Base-by-base conservation (phyloP, 2,888 invertebrate species). In the Oligia strigilis region DNA sequence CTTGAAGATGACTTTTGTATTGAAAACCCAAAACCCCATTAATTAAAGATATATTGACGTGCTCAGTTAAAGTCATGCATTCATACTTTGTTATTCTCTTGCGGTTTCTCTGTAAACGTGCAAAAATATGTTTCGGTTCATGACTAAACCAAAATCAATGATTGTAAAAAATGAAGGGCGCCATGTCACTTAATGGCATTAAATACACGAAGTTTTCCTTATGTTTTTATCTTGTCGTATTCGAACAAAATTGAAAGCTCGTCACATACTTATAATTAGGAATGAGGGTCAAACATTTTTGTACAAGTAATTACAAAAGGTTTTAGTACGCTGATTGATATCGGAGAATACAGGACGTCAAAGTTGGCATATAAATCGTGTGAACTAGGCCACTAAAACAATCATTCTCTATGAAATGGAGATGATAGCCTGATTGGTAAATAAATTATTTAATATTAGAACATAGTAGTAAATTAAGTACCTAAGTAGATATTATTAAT, bases 171-270 rank as follows among this genome's bases (percentile, higher is more conserved):
- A 72, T 55, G 46, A 82, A 75, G 67, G 69, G 72, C 72, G 23
- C 36, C 46, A 52, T 65, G 66, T 67, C 52, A 65, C 11, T 62
- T 60, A 64, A 74, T 72, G 43, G 13, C 29, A 67, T 52, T 36
- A 62, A 84, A 58, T 11, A 55, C 14, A 40, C 52, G 19, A 36
- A 69, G 60, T 85, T 84, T 84, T 75, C 72, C 67, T 81, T 66
- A 69, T 74, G n/a, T 64, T 80, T 76, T 67, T 76, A 60, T 52
- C 4, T 75, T 69, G 64, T n/a, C 46, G 46, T 36, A 49, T 70
- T 75, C 65, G 23, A 65, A 52, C 40, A 58, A 36, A 78, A 77
- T 81, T 29, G 71, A 84, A 85, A 85, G 75, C 70, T 74, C 52
- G 43, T 60, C 73, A 66, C 19, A 75, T 70, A 29, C 1, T 29